phyloP scores from a whole-genome alignment of 2,113 vertebrate species.

The Mystacornis crossleyi region DNA sequence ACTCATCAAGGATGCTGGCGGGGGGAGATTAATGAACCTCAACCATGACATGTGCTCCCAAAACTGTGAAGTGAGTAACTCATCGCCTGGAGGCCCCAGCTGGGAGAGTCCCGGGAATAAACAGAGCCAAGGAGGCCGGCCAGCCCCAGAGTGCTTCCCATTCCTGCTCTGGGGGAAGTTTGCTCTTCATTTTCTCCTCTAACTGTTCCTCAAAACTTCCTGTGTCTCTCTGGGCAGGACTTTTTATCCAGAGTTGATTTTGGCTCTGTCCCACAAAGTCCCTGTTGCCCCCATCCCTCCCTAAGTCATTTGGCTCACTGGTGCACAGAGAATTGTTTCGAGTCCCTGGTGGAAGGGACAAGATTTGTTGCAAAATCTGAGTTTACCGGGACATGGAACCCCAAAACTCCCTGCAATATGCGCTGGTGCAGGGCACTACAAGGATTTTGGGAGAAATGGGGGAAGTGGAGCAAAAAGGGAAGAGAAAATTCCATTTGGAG shows the following conservation, averaged over 20 bases:
- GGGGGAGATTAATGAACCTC: not conserved
- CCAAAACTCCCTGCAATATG: not conserved
- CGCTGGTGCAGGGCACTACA: not conserved
- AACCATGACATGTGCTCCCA: not conserved
- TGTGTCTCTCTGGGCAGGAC: not conserved
- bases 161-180: not conserved
- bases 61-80: constrained; percentile 42
- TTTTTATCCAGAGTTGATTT: not conserved
- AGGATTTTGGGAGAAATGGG: not conserved
- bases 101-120: not conserved
- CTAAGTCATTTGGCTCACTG: accelerated
- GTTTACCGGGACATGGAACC: accelerated
- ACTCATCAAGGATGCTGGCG: not conserved
- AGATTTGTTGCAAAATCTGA: not conserved
- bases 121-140: not conserved
- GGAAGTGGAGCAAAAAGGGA: not conserved
- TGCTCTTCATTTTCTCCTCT: not conserved
- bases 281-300: accelerated
- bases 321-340: not conserved
- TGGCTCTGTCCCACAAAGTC: not conserved
- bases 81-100: not conserved
- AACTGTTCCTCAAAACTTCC: not conserved
- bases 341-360: not conserved
- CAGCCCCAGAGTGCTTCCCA: not conserved
- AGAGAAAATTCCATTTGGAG: not conserved